Base-by-base conservation (phyloP, 1,140 invertebrate species). In the Zaprionus capensis region DNA sequence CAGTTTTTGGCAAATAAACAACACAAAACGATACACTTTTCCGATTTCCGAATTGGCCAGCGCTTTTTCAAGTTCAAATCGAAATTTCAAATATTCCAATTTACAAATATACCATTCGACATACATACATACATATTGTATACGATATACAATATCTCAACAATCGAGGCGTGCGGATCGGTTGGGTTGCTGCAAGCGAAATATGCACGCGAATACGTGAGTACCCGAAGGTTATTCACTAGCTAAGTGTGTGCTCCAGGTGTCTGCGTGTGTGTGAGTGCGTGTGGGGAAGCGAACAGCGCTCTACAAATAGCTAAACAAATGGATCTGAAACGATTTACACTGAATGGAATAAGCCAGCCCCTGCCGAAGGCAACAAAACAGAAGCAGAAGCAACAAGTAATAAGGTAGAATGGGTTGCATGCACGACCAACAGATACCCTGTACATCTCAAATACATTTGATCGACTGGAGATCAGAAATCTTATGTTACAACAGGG, bases 261-360 rank as follows among this genome's bases (percentile, higher is more conserved):
- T 75, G 38, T 61, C 41, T 20, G 7, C 34, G 49, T 53, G 24
- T 51, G 26, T 44, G 36, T 36, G 28, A 26, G 49, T 26, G 22
- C 22, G 15, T 56, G 36, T 20, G 49, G 38, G 51, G 41, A 67
- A 56, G 53, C 63, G 28, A 65, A 34, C 20, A 38, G 36, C 51
- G 36, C 38, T 63, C 38, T 36, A 58, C 57, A 74, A 84, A 78
- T 59, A 73, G 78, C 66, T 69, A 70, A 78, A 71, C 82, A 81
- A 81, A 76, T 69, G 28, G 55, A 82, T 68, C 67, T 79, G 44
- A 68, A 67, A 65, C 53, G 41, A 84, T 78, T 55, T 26, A 46
- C 24, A 56, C 41, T 34, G 64, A 66, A 70, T 76, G 36, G 56
- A 76, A 67, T 62, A 67, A 58, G 34, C 20, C 49, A 87, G 59